Evolutionary conservation across 2,113 vertebrate genomes (phyloP).

Genomic region (Barnardius zonarius): DNA sequence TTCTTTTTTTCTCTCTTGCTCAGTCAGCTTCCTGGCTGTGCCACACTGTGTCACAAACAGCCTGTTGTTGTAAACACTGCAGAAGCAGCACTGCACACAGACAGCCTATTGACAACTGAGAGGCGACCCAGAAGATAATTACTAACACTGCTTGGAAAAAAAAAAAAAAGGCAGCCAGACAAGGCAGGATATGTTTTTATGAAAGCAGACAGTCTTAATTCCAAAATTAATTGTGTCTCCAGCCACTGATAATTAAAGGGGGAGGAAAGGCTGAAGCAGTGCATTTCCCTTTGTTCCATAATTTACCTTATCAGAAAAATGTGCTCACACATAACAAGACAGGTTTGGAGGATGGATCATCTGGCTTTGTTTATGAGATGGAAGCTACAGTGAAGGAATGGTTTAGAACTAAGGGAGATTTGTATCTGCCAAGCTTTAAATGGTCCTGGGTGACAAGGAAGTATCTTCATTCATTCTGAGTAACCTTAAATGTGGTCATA

Average conservation of each 20-base stretch:
- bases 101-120: slow-evolving; percentile 26
- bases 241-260: slow-evolving; percentile 27
- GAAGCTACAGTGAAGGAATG: background rate
- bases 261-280: background rate
- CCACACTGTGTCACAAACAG: slow-evolving; percentile 23
- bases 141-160: background rate
- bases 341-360: background rate
- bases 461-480: background rate
- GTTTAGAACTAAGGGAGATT: background rate
- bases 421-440: background rate
- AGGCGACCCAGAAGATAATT: slow-evolving; percentile 37
- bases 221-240: slow-evolving; percentile 47
- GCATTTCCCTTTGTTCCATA: slow-evolving; percentile 12
- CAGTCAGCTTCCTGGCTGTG: background rate
- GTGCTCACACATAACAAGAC: background rate
- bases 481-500: background rate
- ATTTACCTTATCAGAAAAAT: slow-evolving; percentile 49
- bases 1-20: background rate
- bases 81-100: background rate
- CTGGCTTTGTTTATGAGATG: background rate
- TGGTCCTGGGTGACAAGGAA: background rate
- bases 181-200: slow-evolving; percentile 40
- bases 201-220: slow-evolving; percentile 49
- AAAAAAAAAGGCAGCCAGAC: background rate
- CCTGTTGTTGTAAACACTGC: slow-evolving; percentile 37